Evolutionary conservation across 2,113 vertebrate genomes (phyloP).

Genomic region (Lophius piscatorius): DNA sequence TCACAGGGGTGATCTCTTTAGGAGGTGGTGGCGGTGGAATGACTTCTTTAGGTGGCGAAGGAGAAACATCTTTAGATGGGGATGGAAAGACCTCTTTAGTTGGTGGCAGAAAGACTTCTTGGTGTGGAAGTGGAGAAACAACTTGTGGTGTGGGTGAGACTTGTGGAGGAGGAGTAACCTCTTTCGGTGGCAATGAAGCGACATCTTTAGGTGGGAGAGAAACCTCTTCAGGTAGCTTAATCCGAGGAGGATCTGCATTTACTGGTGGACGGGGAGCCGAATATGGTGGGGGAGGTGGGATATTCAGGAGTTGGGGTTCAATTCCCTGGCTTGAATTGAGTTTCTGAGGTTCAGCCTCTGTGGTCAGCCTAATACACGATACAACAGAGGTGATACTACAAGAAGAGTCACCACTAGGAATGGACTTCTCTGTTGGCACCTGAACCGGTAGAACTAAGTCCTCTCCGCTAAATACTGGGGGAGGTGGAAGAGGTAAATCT

Average conservation of each 20-base stretch:
- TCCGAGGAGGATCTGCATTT: not conserved
- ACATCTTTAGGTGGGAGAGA: conserved; percentile 4
- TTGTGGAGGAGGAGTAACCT: conserved; percentile 1
- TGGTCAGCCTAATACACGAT: conserved; percentile 2
- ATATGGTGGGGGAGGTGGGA: conserved; percentile 65
- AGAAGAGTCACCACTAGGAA: not conserved
- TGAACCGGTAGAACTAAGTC: conserved; percentile 61
- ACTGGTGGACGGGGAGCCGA: conserved; percentile 55
- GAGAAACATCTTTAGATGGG: not conserved
- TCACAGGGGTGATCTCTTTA: not conserved
- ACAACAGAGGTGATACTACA: not conserved
- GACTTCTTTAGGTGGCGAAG: not conserved
- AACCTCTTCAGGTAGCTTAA: conserved; percentile 1
- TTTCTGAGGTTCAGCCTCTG: conserved; percentile 19
- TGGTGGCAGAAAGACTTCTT: conserved; percentile 14
- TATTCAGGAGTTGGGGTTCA: conserved; percentile 31
- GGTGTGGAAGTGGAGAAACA: not conserved
- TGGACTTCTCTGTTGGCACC: conserved; percentile 14
- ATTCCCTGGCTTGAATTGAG: conserved; percentile 21
- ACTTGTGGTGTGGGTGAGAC: not conserved
- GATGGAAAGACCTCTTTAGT: conserved; percentile 3
- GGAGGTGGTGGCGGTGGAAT: not conserved
- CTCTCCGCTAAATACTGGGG: conserved; percentile 57
- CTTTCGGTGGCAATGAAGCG: conserved; percentile 1
- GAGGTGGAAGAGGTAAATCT: conserved; percentile 71